phyloP scores from a whole-genome alignment of 2,797 vertebrate species.

The Labeo calbasu region DNA sequence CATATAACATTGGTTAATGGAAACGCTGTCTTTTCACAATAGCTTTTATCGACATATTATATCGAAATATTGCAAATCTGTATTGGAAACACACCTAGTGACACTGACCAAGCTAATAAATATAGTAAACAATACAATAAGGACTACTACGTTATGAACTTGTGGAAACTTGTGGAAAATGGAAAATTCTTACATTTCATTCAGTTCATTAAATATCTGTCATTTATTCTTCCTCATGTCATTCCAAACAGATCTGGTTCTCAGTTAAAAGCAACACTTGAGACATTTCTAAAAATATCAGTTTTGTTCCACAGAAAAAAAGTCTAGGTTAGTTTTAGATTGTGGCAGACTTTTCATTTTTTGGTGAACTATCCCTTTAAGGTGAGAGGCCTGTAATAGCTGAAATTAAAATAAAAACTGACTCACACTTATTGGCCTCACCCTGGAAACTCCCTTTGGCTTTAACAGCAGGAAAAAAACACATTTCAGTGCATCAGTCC shows the following conservation, averaged over 20 bases:
- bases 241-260: background rate
- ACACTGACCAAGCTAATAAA: no score
- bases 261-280: background rate
- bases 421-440: conserved; percentile 34
- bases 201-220: no score
- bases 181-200: no score
- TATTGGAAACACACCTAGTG: no score
- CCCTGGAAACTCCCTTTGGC: conserved; percentile 38
- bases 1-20: no score
- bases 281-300: background rate
- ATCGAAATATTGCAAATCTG: no score
- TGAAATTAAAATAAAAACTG: conserved; percentile 35
- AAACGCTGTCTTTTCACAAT: no score
- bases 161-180: no score
- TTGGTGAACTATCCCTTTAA: background rate
- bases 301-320: background rate
- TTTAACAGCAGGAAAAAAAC: conserved; percentile 40
- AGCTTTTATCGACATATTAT: no score
- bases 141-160: no score
- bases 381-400: conserved; percentile 6
- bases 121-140: no score
- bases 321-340: no score
- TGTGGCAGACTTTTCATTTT: background rate
- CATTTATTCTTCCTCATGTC: background rate
- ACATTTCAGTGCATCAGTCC: conserved; percentile 1